Evolutionary conservation across 2,888 invertebrate genomes (phyloP), one percentile per base, ranked within the genome.

Genomic region (Macaria notata): DNA sequence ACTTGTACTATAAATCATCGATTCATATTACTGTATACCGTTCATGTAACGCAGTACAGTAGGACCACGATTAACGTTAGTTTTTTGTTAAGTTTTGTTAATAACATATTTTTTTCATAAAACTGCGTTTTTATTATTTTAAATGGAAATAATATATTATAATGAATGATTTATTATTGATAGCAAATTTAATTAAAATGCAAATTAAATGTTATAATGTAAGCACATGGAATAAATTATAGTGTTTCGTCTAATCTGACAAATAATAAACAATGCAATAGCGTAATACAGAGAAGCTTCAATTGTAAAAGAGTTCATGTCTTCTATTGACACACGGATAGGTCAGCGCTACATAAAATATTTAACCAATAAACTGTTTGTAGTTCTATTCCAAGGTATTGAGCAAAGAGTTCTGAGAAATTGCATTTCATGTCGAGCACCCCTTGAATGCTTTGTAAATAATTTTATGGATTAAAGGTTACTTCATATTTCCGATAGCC

Each of bases 1-100:
- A 67, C 59, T 63, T 61, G 51, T 47, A 55, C 52, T 60, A 58
- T 67, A 67, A 65, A 67, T 67, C 63, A 67, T 65, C 58, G 43
- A 47, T 54, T 58, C 57, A 62, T 59, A 61, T 58, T 61, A 54
- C 49, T 46, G 63, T 62, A 19, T 19, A 65, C 61, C 65, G 64
- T 62, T 66, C 30, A 41, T 50, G 58, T 61, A 60, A 44, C 46
- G 44, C 33, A 31, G 7, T 51, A 58, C 39, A 59, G 59, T 9
- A 41, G 41, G 48, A 55, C 48, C 38, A 45, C 48, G 33, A 46
- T 54, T 48, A 3, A n/a, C 31, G 9, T 2, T 19, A 19, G 19
- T 19, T 19, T 19, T 19, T 19, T 29, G 1, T 49, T 36, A 1
- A 36, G 33, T 3, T 36, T 36, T 7, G 7, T 36, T 36, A 36